These are phyloP conservation scores for Micropterix aruncella DNA, from an alignment of 2,888 invertebrate genomes.

Conservation along the genomic window DNA sequence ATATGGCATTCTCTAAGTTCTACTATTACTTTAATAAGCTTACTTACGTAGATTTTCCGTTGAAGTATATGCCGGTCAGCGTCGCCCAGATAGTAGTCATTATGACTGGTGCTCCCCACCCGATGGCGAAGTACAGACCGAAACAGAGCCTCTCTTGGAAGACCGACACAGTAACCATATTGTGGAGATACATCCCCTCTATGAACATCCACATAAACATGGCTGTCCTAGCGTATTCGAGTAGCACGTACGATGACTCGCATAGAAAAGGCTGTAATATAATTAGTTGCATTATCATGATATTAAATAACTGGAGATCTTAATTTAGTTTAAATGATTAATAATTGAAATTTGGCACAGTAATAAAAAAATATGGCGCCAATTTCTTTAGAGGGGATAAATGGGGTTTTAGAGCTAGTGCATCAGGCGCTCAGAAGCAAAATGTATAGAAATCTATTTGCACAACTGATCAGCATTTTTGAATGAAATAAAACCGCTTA, in stretches of 20 bases:
- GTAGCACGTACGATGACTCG: conserved; percentile 58
- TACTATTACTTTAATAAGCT: neutral
- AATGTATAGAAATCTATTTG: no score
- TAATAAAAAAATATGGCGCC: neutral
- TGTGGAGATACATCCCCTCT: conserved; percentile 82
- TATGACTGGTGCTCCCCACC: conserved; percentile 61
- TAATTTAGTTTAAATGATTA: neutral
- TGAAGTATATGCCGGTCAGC: conserved; percentile 36
- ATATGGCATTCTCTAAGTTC: neutral
- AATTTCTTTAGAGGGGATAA: no score
- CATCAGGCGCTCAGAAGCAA: no score
- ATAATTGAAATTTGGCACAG: no score
- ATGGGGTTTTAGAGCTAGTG: no score
- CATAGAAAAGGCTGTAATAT: conserved; percentile 62
- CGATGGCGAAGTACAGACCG: conserved; percentile 46
- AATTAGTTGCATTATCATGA: no score
- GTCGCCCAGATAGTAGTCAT: conserved; percentile 56
- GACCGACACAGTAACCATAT: conserved; percentile 62
- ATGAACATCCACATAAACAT: conserved; percentile 98
- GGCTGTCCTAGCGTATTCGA: conserved; percentile 81
- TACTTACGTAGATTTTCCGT: conserved; percentile 17
- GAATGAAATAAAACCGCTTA: no score
- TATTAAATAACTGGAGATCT: neutral
- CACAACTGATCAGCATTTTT: no score
- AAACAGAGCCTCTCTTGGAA: conserved; percentile 45